These are phyloP conservation scores for Caradrina kadenii DNA, from an alignment of 2,888 invertebrate genomes.

Conservation along the genomic window DNA sequence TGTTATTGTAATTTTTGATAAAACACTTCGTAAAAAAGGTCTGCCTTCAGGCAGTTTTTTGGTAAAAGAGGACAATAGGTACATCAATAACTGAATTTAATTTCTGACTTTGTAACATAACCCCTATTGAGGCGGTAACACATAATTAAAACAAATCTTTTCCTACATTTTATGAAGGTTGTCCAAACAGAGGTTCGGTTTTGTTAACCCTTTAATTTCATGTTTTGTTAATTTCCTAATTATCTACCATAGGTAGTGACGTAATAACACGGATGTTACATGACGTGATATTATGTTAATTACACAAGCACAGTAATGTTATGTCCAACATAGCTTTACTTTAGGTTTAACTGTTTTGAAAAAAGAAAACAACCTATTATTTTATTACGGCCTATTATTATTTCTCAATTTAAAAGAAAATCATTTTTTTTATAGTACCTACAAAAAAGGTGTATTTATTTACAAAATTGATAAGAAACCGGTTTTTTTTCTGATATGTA, in stretches of 20 bases:
- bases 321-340: neutral
- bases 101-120: neutral
- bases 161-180: conserved; percentile 12
- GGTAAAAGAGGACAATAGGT: neutral
- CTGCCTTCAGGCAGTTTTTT: neutral
- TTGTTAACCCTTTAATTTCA: conserved; percentile 24
- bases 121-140: conserved; percentile 15
- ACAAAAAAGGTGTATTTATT: neutral
- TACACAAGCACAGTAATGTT: neutral
- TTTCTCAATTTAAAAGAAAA: neutral
- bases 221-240: conserved; percentile 31
- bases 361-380: neutral
- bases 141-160: conserved; percentile 22
- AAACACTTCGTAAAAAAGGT: neutral
- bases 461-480: neutral
- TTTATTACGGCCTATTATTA: neutral
- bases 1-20: neutral
- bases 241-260: conserved; percentile 6
- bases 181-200: conserved; percentile 10
- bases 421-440: no score
- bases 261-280: neutral
- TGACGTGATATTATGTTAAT: conserved; percentile 37
- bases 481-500: neutral
- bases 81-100: neutral
- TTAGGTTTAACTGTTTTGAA: neutral